These are phyloP conservation scores for Teinopalpus imperialis DNA, from an alignment of 2,888 invertebrate genomes.

Conservation along the genomic window DNA sequence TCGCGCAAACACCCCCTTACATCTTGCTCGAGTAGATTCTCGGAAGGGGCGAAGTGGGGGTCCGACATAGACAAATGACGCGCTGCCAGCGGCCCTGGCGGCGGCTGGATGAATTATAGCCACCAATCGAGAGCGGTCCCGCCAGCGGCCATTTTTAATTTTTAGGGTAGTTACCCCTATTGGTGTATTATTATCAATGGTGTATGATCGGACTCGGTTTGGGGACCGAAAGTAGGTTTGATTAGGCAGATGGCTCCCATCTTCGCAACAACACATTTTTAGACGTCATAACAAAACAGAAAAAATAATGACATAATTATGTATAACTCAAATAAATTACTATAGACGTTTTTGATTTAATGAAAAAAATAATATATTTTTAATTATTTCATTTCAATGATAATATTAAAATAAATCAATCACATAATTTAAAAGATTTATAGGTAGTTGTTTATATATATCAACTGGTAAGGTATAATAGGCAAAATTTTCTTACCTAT, in stretches of 20 bases:
- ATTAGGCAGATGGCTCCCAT: constrained; percentile 9
- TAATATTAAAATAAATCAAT: too few relatives aligned
- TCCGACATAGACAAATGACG: constrained; percentile 76
- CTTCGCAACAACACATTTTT: neutral
- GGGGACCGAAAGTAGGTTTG: constrained; percentile 17
- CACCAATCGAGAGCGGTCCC: constrained; percentile 75
- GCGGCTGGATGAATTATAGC: constrained; percentile 73
- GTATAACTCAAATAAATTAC: too few relatives aligned
- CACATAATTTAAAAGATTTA: too few relatives aligned
- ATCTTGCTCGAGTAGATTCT: constrained; percentile 69
- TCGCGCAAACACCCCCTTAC: constrained; percentile 39
- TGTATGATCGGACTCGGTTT: constrained; percentile 37
- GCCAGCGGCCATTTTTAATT: constrained; percentile 79
- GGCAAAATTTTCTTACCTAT: too few relatives aligned
- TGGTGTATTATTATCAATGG: constrained; percentile 58
- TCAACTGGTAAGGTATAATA: too few relatives aligned
- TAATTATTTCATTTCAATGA: too few relatives aligned
- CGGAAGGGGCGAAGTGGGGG: constrained; percentile 53
- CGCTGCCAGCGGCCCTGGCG: constrained; percentile 62
- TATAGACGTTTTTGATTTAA: too few relatives aligned
- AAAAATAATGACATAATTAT: too few relatives aligned
- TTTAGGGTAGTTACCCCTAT: constrained; percentile 71
- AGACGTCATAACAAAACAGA: too few relatives aligned
- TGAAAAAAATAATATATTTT: too few relatives aligned
- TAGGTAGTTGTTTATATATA: too few relatives aligned